These are phyloP conservation scores for Eulemur albifrons DNA, from an alignment of 2,797 vertebrate species.

Conservation along the genomic window DNA sequence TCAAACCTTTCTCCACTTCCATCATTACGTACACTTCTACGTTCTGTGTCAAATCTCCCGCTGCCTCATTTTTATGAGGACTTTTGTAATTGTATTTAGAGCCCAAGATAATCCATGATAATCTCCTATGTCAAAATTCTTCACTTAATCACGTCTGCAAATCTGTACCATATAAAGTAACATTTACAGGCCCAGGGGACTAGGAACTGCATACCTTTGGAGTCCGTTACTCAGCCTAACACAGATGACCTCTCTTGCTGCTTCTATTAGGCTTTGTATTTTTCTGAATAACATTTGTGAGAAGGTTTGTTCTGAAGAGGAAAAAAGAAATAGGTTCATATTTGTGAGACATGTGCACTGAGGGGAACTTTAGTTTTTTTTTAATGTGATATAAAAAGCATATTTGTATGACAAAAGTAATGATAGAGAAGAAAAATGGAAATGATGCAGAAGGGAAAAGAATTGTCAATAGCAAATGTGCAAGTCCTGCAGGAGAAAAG, in stretches of 20 bases:
- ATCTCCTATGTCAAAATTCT: background rate
- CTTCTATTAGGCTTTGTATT: background rate
- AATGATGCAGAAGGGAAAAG: background rate
- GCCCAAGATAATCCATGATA: background rate
- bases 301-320: background rate
- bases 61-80: background rate
- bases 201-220: background rate
- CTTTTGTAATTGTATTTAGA: background rate
- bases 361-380: background rate
- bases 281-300: background rate
- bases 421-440: background rate
- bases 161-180: background rate
- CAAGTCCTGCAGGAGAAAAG: background rate
- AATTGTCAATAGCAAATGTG: background rate
- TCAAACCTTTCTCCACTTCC: background rate
- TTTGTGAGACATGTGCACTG: background rate
- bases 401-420: background rate
- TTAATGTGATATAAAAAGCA: background rate
- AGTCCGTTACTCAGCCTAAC: background rate
- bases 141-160: background rate
- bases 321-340: background rate
- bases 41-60: background rate
- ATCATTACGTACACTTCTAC: background rate
- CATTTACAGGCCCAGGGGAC: background rate
- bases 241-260: background rate